Evolutionary conservation across 2,113 vertebrate species (phyloP).

Genomic region (Nannobrachium achirus): DNA sequence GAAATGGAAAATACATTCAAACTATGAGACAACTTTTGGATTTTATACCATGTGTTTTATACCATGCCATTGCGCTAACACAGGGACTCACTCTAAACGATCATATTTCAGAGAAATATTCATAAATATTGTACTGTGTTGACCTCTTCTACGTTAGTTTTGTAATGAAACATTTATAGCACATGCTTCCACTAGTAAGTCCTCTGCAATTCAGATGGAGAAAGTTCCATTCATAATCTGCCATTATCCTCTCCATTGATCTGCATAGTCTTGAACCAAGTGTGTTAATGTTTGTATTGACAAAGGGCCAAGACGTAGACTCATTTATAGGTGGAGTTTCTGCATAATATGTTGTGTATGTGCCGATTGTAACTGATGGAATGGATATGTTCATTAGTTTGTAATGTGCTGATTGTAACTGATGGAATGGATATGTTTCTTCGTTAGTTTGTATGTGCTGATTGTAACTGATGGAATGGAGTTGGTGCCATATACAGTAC

Average conservation of each 20-base stretch:
- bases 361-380: neutral
- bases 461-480: constrained; percentile 45
- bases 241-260: neutral
- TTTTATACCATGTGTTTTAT: constrained; percentile 1
- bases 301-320: neutral
- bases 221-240: neutral
- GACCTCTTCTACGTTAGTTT: too few relatives aligned
- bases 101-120: too few relatives aligned
- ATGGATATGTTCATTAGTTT: neutral
- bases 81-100: neutral
- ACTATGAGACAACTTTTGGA: constrained; percentile 16
- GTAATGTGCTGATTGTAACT: neutral
- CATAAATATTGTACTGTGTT: too few relatives aligned
- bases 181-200: too few relatives aligned
- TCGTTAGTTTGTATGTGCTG: constrained; percentile 29
- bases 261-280: neutral
- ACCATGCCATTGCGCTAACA: neutral
- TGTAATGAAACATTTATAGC: too few relatives aligned
- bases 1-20: constrained; percentile 12
- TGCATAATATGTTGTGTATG: neutral
- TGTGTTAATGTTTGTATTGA: constrained; percentile 25
- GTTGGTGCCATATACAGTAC: constrained; percentile 62
- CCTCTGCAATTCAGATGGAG: neutral
- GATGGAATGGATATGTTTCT: neutral
- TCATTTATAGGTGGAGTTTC: neutral